Percentiles rank a stretch among this genome's conserved stretches.
Conservation (phyloP, 2,797 vertebrate genomes). For the Cyclopterus lumpus region DNA sequence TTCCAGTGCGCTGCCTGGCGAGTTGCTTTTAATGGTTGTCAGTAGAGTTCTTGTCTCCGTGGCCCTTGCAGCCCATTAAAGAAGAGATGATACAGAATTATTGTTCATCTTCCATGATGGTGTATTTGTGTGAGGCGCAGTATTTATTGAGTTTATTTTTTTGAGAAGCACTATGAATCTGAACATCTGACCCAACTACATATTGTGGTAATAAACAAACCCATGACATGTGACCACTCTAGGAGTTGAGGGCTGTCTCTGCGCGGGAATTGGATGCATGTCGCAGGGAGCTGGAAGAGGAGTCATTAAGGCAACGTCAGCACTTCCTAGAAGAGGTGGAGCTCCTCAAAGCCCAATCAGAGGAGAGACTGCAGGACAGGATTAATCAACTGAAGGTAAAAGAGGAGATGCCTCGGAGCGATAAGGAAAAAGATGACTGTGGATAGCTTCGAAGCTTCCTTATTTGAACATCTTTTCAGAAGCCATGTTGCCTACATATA, state of each 20-base stretch:
- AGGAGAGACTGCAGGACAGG: conserved; percentile 83
- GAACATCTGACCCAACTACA: conserved; percentile 13
- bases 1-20: neutral
- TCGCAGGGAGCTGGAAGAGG: conserved; percentile 80
- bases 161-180: conserved; percentile 8
- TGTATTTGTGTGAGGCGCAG: conserved; percentile 31
- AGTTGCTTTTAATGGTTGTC: conserved; percentile 25
- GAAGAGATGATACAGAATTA: conserved; percentile 42
- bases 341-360: conserved; percentile 86
- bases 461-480: neutral
- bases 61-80: conserved; percentile 46
- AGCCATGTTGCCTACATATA: neutral
- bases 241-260: conserved; percentile 78
- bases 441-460: neutral
- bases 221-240: neutral
- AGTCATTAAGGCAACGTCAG: conserved; percentile 81
- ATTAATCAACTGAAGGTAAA: conserved; percentile 86
- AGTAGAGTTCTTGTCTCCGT: conserved; percentile 20
- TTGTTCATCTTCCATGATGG: conserved; percentile 53
- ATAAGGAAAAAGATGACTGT: neutral
- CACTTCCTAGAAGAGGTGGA: conserved; percentile 87
- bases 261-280: conserved; percentile 81
- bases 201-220: conserved; percentile 27
- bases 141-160: conserved; percentile 10
- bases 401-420: neutral